These are phyloP conservation scores for Rhaphigaster nebulosa DNA, from an alignment of 2,888 invertebrate genomes.

Conservation along the genomic window DNA sequence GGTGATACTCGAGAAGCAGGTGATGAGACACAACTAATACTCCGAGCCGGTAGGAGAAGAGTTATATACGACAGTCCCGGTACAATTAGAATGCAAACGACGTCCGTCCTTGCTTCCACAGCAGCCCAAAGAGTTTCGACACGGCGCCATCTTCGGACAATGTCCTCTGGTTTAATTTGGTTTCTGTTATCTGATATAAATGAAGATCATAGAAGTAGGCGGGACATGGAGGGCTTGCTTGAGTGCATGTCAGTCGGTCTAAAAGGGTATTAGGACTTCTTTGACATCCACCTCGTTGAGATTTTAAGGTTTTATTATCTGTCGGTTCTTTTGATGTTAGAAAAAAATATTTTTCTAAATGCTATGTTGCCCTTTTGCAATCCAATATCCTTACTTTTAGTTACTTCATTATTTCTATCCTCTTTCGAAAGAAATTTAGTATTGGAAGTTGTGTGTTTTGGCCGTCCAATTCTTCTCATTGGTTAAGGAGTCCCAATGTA, in stretches of 20 bases:
- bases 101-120: constrained; percentile 45
- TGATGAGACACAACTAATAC: constrained; percentile 17
- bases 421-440: too few relatives aligned
- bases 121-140: constrained; percentile 49
- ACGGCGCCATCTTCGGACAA: constrained; percentile 22
- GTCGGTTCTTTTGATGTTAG: neutral
- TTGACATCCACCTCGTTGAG: neutral
- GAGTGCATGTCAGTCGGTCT: neutral
- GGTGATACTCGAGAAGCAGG: neutral
- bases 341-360: neutral
- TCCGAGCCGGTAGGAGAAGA: neutral
- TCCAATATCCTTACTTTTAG: too few relatives aligned
- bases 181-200: neutral
- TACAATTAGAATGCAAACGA: constrained; percentile 36
- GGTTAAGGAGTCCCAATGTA: too few relatives aligned
- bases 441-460: too few relatives aligned
- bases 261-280: neutral
- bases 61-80: constrained; percentile 13
- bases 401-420: too few relatives aligned
- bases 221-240: neutral
- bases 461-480: too few relatives aligned
- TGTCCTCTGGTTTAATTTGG: constrained; percentile 42
- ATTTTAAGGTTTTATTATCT: neutral
- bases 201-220: neutral
- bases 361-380: neutral